A percentile compares a stretch with the other conserved stretches of the same genome.
phyloP scores from a whole-genome alignment of 2,113 vertebrate species.

The Peucedramus taeniatus region DNA sequence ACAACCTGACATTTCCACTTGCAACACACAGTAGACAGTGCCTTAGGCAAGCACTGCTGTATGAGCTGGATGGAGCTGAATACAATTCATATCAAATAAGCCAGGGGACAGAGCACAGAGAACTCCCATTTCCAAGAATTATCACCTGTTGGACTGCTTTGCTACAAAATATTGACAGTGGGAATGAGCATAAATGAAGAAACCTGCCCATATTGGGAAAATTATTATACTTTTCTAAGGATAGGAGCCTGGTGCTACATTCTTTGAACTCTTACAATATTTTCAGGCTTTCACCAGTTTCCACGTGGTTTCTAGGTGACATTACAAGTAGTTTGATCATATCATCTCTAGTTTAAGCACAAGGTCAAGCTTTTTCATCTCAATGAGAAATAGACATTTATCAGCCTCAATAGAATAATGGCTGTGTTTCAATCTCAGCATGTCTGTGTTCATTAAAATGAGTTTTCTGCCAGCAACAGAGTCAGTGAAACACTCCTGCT shows the following conservation, averaged over 20 bases:
- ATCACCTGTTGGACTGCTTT: not conserved
- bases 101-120: not conserved
- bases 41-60: not conserved
- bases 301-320: not conserved
- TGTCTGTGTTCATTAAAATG: not conserved
- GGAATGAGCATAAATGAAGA: not conserved
- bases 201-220: not conserved
- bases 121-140: not conserved
- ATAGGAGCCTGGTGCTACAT: not conserved
- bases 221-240: not conserved
- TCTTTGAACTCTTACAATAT: not conserved
- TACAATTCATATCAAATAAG: not conserved
- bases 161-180: not conserved
- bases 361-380: not conserved
- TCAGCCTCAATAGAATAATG: not conserved
- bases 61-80: not conserved
- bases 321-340: not conserved
- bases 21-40: not conserved
- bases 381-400: not conserved
- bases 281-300: not conserved
- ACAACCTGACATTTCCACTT: constrained; percentile 45
- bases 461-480: not conserved
- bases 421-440: not conserved
- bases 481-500: not conserved
- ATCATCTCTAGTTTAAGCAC: not conserved